These are phyloP conservation scores for Sogatella furcifera DNA, from an alignment of 1,140 invertebrate genomes.

Conservation along the genomic window DNA sequence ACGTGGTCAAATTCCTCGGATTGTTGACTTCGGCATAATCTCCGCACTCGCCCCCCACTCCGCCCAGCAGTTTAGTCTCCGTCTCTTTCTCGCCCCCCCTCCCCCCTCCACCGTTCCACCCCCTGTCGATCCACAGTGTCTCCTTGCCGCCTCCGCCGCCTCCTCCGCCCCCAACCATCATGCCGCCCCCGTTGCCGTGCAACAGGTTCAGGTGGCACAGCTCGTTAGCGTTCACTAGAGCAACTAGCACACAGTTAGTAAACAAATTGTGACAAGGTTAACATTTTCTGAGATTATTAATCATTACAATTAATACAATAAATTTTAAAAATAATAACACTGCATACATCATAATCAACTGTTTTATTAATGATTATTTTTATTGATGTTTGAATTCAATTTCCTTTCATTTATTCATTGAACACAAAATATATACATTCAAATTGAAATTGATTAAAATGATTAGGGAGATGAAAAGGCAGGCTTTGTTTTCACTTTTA, in stretches of 20 bases:
- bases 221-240: slow-evolving; percentile 23
- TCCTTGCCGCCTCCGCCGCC: slow-evolving; percentile 45
- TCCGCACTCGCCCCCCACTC: slow-evolving; percentile 39
- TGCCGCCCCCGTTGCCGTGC: slow-evolving; percentile 40
- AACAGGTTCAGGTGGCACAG: slow-evolving; percentile 18
- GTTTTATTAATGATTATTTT: no score
- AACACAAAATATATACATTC: no score
- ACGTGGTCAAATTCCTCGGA: slow-evolving; percentile 58
- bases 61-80: slow-evolving; percentile 48
- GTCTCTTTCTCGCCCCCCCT: slow-evolving; percentile 39
- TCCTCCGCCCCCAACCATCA: slow-evolving; percentile 62
- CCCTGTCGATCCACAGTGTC: slow-evolving; percentile 62
- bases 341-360: no score
- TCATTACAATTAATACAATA: no score
- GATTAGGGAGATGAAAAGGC: no score
- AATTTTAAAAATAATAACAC: no score
- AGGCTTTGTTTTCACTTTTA: no score
- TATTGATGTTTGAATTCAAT: no score
- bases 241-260: slow-evolving; percentile 16
- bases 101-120: slow-evolving; percentile 54
- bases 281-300: no score
- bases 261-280: no score
- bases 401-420: no score
- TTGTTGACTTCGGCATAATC: slow-evolving; percentile 62
- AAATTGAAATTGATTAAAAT: no score